phyloP scores from a whole-genome alignment of 2,797 vertebrate genomes.

The Setipinna tenuifilis region DNA sequence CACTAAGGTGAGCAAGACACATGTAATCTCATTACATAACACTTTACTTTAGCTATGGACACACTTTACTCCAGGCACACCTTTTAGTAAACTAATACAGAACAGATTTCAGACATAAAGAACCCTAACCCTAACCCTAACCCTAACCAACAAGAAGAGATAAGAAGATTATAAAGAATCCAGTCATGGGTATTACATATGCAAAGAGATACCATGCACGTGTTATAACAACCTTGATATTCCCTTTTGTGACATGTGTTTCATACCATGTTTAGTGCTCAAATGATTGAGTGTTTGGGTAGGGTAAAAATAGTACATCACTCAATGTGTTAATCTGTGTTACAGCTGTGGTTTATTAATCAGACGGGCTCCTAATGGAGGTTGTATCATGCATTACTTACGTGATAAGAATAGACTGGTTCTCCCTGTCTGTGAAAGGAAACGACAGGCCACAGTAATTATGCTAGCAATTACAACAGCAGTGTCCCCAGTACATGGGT shows the following conservation, averaged over 20 bases:
- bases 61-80: neutral
- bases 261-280: neutral
- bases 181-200: neutral
- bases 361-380: neutral
- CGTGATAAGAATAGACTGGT: constrained; percentile 93
- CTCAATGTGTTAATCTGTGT: neutral
- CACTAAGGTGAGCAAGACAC: constrained; percentile 65
- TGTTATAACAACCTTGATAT: neutral
- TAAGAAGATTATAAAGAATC: neutral
- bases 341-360: neutral
- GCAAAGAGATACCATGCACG: neutral
- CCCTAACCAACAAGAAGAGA: constrained; percentile 2
- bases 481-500: neutral
- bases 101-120: neutral
- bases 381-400: constrained; percentile 65
- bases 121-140: too few species aligned
- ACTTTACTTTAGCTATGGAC: neutral
- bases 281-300: neutral
- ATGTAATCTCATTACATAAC: neutral
- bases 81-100: neutral
- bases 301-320: neutral
- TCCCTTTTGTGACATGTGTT: neutral
- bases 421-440: constrained; percentile 80
- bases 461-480: neutral
- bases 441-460: neutral